Base-by-base conservation (phyloP, 2,797 vertebrate species). In the Lacerta viridis region DNA sequence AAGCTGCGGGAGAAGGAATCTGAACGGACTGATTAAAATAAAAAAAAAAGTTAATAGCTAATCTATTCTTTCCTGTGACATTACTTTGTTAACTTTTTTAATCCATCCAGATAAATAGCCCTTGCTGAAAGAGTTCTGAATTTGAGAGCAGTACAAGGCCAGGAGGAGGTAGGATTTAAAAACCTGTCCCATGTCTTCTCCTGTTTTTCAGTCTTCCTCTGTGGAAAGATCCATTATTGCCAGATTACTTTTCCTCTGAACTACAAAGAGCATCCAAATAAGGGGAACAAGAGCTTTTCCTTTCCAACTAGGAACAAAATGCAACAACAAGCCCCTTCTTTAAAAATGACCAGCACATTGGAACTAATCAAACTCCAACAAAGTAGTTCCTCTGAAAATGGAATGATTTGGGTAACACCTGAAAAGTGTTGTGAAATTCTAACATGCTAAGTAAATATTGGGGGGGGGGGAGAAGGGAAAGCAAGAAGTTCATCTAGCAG, bases 31-130 rank as follows among this genome's bases (percentile, higher is more conserved):
- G 69, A 76, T 76, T 85, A 76, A 85, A 88, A 90, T 76, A 89
- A 75, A n/a, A n/a, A n/a, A 90, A 50, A 78, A 87, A 43, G 86
- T 68, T 87, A 59, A 85, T 74, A 80, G 82, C 41, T 90, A 90
- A 82, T 85, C 86, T 85, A 69, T 88, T 82, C 64, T 85, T 71
- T 85, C 79, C 78, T 81, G 33, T 88, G 83, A 59, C 88, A 86
- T 29, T 33, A n/a, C 18, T 7, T 25, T 81, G 20, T 39, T 86
- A 71, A 66, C 11, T 20, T 64, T 77, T 61, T 91, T 91, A 80
- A 66, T 83, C 68, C 64, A 86, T 86, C 5, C 3, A 39, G n/a
- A 6, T 11, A 0, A 4, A 18, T 0, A 3, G 3, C 8, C 7
- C 0, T 50, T 4, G 0, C 61, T 59, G 69, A 81, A 89, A 86